Conservation (phyloP, 2,888 invertebrate species). For the Campoplex nolae region DNA sequence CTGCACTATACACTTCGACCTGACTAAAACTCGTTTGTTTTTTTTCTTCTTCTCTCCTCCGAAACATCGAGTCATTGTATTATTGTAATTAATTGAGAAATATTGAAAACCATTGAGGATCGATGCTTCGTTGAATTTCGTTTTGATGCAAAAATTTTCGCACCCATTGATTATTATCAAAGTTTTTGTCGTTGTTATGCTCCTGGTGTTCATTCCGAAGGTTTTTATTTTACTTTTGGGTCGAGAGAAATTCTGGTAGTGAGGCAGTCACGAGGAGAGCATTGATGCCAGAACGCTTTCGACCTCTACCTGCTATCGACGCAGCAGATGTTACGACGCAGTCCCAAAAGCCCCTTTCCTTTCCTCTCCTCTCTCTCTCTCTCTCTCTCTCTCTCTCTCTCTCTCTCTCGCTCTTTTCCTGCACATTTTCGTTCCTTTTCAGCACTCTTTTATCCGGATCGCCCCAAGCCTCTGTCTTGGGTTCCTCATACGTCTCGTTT, state of each 20-base stretch:
- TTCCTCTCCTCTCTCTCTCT: background rate
- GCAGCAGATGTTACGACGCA: constrained; percentile 59
- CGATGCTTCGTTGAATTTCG: too few species aligned
- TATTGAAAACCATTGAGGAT: too few species aligned
- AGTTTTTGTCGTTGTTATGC: background rate
- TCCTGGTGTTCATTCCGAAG: background rate
- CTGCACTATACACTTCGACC: constrained; percentile 5
- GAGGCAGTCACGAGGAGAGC: constrained; percentile 29
- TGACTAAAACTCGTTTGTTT: background rate
- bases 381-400: background rate
- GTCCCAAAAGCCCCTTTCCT: constrained; percentile 23
- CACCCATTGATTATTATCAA: background rate
- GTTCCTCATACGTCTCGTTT: constrained; percentile 30
- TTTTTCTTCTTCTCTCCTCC: background rate
- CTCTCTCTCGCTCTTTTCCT: constrained; percentile 6
- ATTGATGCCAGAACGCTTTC: constrained; percentile 47
- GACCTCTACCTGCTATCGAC: constrained; percentile 57
- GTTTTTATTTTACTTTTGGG: background rate
- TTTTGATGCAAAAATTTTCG: background rate
- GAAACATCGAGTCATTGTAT: background rate
- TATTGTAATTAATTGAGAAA: background rate
- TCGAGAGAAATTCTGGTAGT: background rate
- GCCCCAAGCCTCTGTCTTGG: background rate
- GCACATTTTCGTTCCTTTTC: background rate
- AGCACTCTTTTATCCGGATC: constrained; percentile 26